Conservation (phyloP, 1,140 invertebrate species). For the Polypedilum vanderplanki region DNA sequence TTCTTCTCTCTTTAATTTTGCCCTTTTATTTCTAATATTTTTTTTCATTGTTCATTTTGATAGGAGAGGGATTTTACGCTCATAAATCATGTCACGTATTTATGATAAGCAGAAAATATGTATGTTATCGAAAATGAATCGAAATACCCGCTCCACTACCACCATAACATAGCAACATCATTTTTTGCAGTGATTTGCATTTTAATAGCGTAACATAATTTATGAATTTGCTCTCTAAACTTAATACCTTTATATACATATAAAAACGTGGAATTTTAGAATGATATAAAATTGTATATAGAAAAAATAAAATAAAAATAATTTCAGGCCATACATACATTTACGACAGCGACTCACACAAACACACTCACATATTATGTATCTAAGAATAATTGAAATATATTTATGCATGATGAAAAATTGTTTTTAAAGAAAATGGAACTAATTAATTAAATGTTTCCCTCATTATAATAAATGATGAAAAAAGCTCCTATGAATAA, state of each 20-base stretch:
- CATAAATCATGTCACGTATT: constrained; percentile 2
- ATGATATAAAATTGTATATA: neutral
- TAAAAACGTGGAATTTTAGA: neutral
- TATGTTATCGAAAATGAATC: too few relatives aligned
- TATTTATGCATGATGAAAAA: neutral
- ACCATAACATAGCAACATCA: too few relatives aligned
- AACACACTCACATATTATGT: neutral
- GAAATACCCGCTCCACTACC: too few relatives aligned
- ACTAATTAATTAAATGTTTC: constrained; percentile 7
- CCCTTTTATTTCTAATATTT: too few relatives aligned
- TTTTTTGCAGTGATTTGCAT: constrained; percentile 19
- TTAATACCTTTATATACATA: neutral
- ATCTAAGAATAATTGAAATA: too few relatives aligned
- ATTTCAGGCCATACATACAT: neutral
- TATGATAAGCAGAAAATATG: neutral
- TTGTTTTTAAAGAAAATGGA: constrained; percentile 12
- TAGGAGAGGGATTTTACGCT: neutral
- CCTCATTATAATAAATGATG: constrained; percentile 8
- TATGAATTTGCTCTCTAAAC: neutral
- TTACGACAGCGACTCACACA: too few relatives aligned
- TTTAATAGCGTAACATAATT: constrained; percentile 9
- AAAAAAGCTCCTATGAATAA: neutral
- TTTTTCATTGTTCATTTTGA: too few relatives aligned
- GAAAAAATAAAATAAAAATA: neutral
- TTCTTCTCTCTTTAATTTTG: neutral